Conservation (phyloP, 2,888 invertebrate genomes). For the Bibio marci region DNA sequence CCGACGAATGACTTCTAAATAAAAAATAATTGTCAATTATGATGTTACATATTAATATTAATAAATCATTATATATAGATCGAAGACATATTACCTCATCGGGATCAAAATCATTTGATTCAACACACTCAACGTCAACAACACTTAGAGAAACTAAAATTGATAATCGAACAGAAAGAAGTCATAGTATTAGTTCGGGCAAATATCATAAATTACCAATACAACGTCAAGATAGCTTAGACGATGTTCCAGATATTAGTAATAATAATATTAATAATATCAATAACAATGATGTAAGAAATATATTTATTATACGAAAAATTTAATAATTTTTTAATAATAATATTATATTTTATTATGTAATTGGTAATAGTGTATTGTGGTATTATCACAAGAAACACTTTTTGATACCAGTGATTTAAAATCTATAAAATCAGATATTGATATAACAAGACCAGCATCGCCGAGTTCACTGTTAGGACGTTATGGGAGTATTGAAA, state of each 20-base stretch:
- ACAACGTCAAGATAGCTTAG: slow-evolving; percentile 21
- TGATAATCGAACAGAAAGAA: slow-evolving; percentile 31
- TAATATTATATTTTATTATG: too few relatives aligned
- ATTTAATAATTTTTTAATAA: slow-evolving; percentile 5
- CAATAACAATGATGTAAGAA: slow-evolving; percentile 51
- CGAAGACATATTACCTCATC: slow-evolving; percentile 12
- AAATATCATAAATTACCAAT: slow-evolving; percentile 19
- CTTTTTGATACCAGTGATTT: slow-evolving; percentile 29
- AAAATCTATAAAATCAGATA: slow-evolving; percentile 27
- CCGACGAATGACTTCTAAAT: too few relatives aligned
- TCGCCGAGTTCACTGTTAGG: slow-evolving; percentile 29
- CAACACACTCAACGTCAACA: slow-evolving; percentile 9
- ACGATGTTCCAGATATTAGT: slow-evolving; percentile 34
- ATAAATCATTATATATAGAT: too few relatives aligned
- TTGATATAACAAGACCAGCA: slow-evolving; percentile 22
- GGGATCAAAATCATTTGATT: slow-evolving; percentile 5
- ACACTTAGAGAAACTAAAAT: slow-evolving; percentile 45
- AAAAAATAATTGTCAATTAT: too few relatives aligned
- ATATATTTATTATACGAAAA: neutral
- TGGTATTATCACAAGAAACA: slow-evolving; percentile 28
- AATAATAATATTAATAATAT: slow-evolving; percentile 39
- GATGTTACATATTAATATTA: too few relatives aligned
- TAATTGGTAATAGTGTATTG: slow-evolving; percentile 33
- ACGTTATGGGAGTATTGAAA: slow-evolving; percentile 64
- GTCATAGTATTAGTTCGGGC: slow-evolving; percentile 8